A percentile compares a stretch with the other conserved stretches of the same genome.
These are phyloP conservation scores for Echinometra lucunter DNA, from an alignment of 53 echinoderm and acorn worm genomes.

Conservation along the genomic window DNA sequence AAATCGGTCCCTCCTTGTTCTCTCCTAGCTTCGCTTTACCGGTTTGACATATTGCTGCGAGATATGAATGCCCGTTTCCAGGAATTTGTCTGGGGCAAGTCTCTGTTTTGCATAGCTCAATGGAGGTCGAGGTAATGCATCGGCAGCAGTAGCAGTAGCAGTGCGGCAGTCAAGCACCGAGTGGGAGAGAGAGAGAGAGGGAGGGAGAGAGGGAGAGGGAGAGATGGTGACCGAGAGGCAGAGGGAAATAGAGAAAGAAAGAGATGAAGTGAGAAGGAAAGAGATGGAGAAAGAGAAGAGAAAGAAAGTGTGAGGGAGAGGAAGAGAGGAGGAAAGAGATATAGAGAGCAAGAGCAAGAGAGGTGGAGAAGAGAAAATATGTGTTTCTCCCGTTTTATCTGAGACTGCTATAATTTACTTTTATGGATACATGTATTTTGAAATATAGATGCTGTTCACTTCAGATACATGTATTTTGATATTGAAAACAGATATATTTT, in stretches of 20 bases:
- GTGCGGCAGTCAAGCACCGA: background rate
- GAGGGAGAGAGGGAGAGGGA: background rate
- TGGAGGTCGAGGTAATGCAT: conserved; percentile 34
- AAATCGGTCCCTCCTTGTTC: conserved; percentile 38
- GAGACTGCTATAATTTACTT: no score
- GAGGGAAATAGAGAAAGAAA: background rate
- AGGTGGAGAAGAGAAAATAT: no score
- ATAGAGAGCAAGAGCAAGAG: background rate
- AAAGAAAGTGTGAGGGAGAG: background rate
- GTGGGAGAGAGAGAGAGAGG: conserved; percentile 8
- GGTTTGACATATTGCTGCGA: conserved; percentile 49
- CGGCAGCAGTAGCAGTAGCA: background rate
- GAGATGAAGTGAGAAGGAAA: background rate
- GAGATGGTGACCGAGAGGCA: background rate
- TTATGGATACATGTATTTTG: no score
- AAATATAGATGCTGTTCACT: no score
- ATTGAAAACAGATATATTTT: no score
- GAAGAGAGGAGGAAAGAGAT: background rate
- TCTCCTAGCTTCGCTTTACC: background rate
- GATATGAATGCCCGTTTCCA: conserved; percentile 53
- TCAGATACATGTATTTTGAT: no score
- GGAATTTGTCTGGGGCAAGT: conserved; percentile 48
- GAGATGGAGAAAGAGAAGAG: background rate
- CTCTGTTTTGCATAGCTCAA: conserved; percentile 16
- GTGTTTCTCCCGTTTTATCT: no score